Evolutionary conservation across 2,888 invertebrate species (phyloP).

Genomic region (Pocota personata): DNA sequence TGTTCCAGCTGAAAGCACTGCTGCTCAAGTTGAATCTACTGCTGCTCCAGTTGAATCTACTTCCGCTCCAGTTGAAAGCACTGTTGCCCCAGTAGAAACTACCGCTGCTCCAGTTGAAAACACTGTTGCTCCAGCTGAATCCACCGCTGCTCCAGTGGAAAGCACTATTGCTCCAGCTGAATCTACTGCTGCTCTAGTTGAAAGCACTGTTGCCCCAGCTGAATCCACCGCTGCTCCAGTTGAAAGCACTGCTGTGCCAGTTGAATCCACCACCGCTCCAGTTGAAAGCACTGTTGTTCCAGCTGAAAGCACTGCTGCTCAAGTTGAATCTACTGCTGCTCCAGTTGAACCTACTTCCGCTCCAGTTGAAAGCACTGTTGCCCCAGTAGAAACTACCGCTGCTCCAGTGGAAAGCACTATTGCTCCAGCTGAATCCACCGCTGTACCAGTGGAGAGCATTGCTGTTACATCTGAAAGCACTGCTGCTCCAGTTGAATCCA

Average conservation of each 20-base stretch:
- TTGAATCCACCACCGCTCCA: conserved; percentile 10
- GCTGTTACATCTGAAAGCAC: too few relatives aligned
- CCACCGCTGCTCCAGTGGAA: neutral
- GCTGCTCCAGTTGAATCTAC: conserved; percentile 8
- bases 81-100: conserved; percentile 1
- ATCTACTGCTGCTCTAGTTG: conserved; percentile 32
- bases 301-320: conserved; percentile 12
- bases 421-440: neutral
- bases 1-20: conserved; percentile 12
- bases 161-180: conserved; percentile 15
- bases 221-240: conserved; percentile 15
- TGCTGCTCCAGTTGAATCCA: conserved; percentile 44
- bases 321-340: neutral
- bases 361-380: conserved; percentile 8
- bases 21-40: neutral
- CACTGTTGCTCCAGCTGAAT: neutral
- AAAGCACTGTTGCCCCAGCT: conserved; percentile 5
- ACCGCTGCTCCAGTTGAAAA: neutral
- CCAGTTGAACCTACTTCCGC: too few relatives aligned
- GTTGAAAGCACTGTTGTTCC: neutral
- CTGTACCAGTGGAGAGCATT: neutral
- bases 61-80: neutral
- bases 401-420: neutral
- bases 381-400: neutral
- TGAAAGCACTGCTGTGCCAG: conserved; percentile 11